phyloP scores from a whole-genome alignment of 2,113 vertebrate species.

The Hippocampus zosterae region DNA sequence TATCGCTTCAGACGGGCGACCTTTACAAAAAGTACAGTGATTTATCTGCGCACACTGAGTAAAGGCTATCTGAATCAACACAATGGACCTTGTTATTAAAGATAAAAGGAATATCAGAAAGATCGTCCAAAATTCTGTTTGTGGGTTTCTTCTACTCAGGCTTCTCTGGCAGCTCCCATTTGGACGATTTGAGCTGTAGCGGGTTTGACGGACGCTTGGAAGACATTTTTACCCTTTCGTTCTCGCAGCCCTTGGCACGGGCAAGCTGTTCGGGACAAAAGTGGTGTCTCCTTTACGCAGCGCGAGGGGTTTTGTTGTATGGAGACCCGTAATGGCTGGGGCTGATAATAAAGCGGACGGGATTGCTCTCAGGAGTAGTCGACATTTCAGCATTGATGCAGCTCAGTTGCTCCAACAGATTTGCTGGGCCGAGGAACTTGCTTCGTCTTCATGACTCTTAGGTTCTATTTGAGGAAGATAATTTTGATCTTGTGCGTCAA shows the following conservation, averaged over 20 bases:
- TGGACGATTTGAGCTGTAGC: neutral
- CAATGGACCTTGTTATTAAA: slow-evolving; percentile 29
- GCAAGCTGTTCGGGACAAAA: slow-evolving; percentile 39
- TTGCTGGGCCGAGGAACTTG: slow-evolving; percentile 7
- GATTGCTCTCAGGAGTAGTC: slow-evolving; percentile 11
- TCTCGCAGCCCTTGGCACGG: slow-evolving; percentile 24
- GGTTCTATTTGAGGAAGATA: slow-evolving; percentile 4
- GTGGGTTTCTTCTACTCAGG: slow-evolving; percentile 33
- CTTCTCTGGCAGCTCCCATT: slow-evolving; percentile 23
- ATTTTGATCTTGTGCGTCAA: slow-evolving; percentile 27
- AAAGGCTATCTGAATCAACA: slow-evolving; percentile 29
- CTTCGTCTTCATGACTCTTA: slow-evolving; percentile 3
- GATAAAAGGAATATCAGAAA: slow-evolving; percentile 38
- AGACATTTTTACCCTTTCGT: slow-evolving; percentile 41
- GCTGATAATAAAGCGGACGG: slow-evolving; percentile 34
- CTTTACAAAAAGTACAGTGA: slow-evolving; percentile 21
- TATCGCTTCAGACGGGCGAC: slow-evolving; percentile 7
- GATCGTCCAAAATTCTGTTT: slow-evolving; percentile 38
- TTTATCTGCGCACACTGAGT: slow-evolving; percentile 20
- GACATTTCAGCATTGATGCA: slow-evolving; percentile 20
- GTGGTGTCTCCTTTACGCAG: slow-evolving; percentile 41
- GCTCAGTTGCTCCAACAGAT: slow-evolving; percentile 32
- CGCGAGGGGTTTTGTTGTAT: slow-evolving; percentile 29
- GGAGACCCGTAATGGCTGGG: slow-evolving; percentile 23
- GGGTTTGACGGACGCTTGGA: slow-evolving; percentile 33